phyloP scores from a whole-genome alignment of 35 echinoderm and acorn worm species.

The Amphiura filiformis region DNA sequence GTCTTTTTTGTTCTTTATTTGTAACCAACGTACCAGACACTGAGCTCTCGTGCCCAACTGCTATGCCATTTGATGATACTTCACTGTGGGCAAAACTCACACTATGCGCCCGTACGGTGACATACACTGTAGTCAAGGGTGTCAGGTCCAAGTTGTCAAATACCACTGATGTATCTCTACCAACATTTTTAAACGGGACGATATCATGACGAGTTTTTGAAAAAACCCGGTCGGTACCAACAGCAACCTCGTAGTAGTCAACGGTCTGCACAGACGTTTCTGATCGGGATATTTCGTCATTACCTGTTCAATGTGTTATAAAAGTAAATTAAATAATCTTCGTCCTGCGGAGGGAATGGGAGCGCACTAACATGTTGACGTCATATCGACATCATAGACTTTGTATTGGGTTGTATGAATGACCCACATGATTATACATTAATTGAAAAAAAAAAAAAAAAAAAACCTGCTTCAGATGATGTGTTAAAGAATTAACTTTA shows the following conservation, averaged over 20 bases:
- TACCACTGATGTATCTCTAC: slow-evolving; percentile 16
- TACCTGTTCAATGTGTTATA: background rate
- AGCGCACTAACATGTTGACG: too few relatives aligned
- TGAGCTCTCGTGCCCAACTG: slow-evolving; percentile 11
- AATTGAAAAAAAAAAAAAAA: too few relatives aligned
- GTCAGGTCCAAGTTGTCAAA: slow-evolving; percentile 20
- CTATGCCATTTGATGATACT: slow-evolving; percentile 42
- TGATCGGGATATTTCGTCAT: background rate
- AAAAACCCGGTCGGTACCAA: slow-evolving; percentile 34
- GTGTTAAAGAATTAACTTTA: too few relatives aligned
- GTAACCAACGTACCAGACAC: slow-evolving; percentile 33
- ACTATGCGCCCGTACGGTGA: slow-evolving; percentile 36
- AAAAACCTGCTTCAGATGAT: too few relatives aligned
- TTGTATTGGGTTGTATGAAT: too few relatives aligned
- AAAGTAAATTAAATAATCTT: background rate
- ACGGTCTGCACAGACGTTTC: slow-evolving; percentile 8
- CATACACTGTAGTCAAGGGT: background rate
- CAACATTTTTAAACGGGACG: slow-evolving; percentile 36
- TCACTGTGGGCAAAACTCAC: background rate
- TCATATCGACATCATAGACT: too few relatives aligned
- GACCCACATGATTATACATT: too few relatives aligned
- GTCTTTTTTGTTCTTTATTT: too few relatives aligned
- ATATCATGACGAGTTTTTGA: slow-evolving; percentile 41
- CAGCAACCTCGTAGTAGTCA: slow-evolving; percentile 46
- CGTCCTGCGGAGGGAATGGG: too few relatives aligned